Evolutionary conservation across 1,140 invertebrate genomes (phyloP).

Genomic region (Amphibalanus amphitrite): DNA sequence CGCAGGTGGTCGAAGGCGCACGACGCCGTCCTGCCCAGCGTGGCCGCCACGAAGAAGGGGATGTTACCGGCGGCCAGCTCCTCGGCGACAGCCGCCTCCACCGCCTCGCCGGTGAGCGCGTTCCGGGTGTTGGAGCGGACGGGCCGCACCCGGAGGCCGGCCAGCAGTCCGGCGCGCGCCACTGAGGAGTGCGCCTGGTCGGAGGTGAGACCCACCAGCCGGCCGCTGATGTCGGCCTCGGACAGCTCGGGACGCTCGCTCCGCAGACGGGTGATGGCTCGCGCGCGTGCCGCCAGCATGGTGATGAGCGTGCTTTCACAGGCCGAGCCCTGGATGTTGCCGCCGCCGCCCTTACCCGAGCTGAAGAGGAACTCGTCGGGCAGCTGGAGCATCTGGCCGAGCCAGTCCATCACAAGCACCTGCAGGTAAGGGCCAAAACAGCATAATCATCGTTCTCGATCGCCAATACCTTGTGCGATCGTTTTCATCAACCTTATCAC

Average conservation of each 20-base stretch:
- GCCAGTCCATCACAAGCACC: constrained; percentile 95
- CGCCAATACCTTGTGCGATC: too few relatives aligned
- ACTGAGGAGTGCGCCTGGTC: constrained; percentile 83
- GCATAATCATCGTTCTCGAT: too few relatives aligned
- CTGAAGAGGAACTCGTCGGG: constrained; percentile 75
- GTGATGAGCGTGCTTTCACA: constrained; percentile 74
- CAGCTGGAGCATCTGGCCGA: constrained; percentile 82
- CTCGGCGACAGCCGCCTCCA: constrained; percentile 62
- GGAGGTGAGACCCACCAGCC: neutral
- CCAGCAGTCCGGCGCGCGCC: constrained; percentile 75
- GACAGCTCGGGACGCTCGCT: too few relatives aligned
- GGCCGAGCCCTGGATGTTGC: constrained; percentile 78
- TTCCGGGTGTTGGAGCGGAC: constrained; percentile 69
- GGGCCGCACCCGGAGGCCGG: constrained; percentile 63
- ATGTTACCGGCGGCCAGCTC: constrained; percentile 65
- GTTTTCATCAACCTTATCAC: too few relatives aligned
- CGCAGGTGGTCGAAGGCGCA: constrained; percentile 75
- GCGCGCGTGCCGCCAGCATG: constrained; percentile 55
- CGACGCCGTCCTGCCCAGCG: constrained; percentile 73
- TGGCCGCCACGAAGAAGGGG: constrained; percentile 62
- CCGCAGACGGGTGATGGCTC: constrained; percentile 2
- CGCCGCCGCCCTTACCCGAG: constrained; percentile 64
- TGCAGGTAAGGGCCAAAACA: constrained; percentile 41
- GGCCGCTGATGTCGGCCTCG: too few relatives aligned
- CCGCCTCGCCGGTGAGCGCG: constrained; percentile 55